These are phyloP conservation scores for Etheostoma perlongum DNA, from an alignment of 2,797 vertebrate species.

Conservation along the genomic window DNA sequence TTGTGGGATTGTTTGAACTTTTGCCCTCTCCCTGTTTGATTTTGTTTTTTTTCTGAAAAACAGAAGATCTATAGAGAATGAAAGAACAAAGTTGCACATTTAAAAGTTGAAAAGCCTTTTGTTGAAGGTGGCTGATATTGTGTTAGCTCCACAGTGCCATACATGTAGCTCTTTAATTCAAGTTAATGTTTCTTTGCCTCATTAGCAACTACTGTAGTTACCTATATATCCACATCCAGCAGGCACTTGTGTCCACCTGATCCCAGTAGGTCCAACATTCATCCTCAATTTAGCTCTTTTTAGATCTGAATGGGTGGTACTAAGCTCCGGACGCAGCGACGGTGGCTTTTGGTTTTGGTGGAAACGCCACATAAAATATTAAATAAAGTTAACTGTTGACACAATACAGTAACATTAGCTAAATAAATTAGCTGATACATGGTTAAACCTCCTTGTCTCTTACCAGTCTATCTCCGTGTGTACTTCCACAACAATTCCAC, in stretches of 20 bases:
- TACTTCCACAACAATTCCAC: too few species aligned
- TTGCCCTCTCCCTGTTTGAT: not conserved
- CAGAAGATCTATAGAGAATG: not conserved
- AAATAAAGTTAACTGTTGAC: too few species aligned
- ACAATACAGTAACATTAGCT: too few species aligned
- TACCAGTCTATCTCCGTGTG: too few species aligned
- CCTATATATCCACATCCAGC: not conserved
- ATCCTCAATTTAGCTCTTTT: not conserved
- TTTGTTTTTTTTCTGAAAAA: not conserved
- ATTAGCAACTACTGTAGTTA: not conserved
- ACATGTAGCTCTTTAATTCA: not conserved
- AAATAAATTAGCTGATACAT: too few species aligned
- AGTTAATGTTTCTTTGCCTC: not conserved
- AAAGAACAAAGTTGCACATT: not conserved
- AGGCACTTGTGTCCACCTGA: not conserved
- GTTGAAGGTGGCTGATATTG: not conserved
- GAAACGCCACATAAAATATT: too few species aligned
- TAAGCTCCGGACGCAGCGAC: too few species aligned
- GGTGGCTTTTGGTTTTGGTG: too few species aligned
- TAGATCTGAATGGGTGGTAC: not conserved
- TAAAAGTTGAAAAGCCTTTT: not conserved
- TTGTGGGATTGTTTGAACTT: slow-evolving; percentile 16
- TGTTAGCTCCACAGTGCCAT: not conserved
- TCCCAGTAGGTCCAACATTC: not conserved
- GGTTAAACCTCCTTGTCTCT: too few species aligned